Percentiles rank a stretch among this genome's conserved stretches.
These are phyloP conservation scores for Aythya baeri DNA, from an alignment of 2,113 vertebrate genomes.

Conservation along the genomic window DNA sequence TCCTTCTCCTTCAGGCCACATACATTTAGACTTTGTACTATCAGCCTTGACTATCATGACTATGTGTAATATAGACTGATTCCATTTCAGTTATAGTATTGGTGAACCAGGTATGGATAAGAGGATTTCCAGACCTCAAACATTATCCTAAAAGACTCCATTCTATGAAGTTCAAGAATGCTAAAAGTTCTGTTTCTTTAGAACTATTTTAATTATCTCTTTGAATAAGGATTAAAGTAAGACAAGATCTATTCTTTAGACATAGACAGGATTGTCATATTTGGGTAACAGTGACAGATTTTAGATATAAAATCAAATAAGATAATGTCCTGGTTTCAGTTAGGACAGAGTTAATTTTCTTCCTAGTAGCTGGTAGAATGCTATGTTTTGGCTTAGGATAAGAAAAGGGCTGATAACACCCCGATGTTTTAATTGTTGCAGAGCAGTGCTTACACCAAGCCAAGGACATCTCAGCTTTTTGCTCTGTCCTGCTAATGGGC, in stretches of 20 bases:
- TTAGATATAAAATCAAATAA: not conserved
- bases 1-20: not conserved
- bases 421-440: too few relatives aligned
- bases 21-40: not conserved
- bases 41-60: not conserved
- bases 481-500: too few relatives aligned
- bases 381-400: too few relatives aligned
- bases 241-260: not conserved
- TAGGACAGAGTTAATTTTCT: too few relatives aligned
- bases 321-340: too few relatives aligned
- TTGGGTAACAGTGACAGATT: not conserved
- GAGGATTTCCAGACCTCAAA: not conserved
- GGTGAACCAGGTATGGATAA: accelerated
- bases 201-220: not conserved
- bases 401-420: too few relatives aligned
- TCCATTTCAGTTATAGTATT: not conserved
- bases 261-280: not conserved
- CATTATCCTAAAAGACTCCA: not conserved
- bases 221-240: not conserved
- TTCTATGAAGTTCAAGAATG: not conserved
- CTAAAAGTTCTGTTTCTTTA: not conserved
- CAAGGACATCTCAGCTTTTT: too few relatives aligned
- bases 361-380: too few relatives aligned
- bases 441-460: too few relatives aligned
- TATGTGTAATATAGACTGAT: not conserved